Base-by-base conservation (phyloP, 2,797 vertebrate species). In the Moxostoma hubbsi region DNA sequence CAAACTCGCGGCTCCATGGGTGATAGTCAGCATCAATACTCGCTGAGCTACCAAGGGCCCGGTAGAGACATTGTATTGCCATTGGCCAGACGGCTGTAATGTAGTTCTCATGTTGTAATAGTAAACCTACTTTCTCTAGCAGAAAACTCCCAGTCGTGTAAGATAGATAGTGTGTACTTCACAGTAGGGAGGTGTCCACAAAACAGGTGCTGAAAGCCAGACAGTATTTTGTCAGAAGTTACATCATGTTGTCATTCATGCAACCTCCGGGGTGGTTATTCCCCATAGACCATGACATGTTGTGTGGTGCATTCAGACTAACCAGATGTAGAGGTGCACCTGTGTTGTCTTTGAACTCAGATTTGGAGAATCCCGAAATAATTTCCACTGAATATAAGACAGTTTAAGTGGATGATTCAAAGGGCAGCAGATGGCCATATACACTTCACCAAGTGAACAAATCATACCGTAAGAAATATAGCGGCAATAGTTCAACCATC, bases 311-410 rank as follows among this genome's bases (percentile, higher is more conserved):
- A 67, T 75, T 72, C 61, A 69, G 77, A 45, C 50, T 45, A 55
- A 4, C 15, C 67, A 63, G 43, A 77, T 63, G 80, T 64, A 43
- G 43, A 9, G 58, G 62, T 76, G 77, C 72, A 79, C 75, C 79
- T 79, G 79, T 79, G 81, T 76, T 82, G 74, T 83, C 79, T 69
- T 81, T 78, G 58, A 69, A 77, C 71, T 51, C 47, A 36, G 18
- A 43, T 46, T n/a, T 12, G 46, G 46, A 55, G 65, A 76, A 72
- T 54, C 47, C 24, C 1, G 54, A 63, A 65, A 75, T 18, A 65
- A 50, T 9, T 59, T 57, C 16, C 46, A 5, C 9, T 16, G 58
- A 62, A 75, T 68, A 7, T 73, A 4, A 51, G 62, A 10, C 13
- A n/a, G 75, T 68, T 6, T 11, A 67, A 46, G 36, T 9, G 18